A percentile compares a stretch with the other conserved stretches of the same genome.
These are phyloP conservation scores for Erebia ligea DNA, from an alignment of 2,888 invertebrate species.

Conservation along the genomic window DNA sequence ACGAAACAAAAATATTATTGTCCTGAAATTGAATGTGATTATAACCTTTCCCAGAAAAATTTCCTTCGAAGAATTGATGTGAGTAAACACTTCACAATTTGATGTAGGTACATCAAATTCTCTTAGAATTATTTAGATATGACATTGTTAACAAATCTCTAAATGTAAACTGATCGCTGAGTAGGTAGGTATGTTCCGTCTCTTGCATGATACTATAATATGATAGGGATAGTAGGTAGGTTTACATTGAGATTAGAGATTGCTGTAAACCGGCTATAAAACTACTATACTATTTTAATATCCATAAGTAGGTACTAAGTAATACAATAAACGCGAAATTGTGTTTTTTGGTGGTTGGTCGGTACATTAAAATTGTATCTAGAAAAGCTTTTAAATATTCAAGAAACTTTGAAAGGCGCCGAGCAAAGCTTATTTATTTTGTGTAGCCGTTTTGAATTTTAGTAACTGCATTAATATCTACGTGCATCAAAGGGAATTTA, in stretches of 20 bases:
- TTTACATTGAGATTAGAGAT: no score
- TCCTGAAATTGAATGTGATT: conserved; percentile 4
- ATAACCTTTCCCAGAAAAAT: conserved; percentile 1
- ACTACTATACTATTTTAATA: no score
- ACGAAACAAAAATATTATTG: not conserved
- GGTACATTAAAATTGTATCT: not conserved
- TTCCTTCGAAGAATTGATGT: not conserved
- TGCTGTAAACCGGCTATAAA: no score
- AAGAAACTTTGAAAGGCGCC: not conserved
- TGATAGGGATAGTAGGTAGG: not conserved
- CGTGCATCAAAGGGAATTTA: not conserved
- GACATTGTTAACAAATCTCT: not conserved
- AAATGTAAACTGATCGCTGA: not conserved
- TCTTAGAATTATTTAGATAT: no score
- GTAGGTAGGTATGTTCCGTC: no score
- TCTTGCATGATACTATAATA: not conserved
- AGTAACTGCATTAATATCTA: not conserved
- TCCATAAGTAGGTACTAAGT: no score
- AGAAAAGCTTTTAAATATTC: conserved; percentile 2
- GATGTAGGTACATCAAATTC: no score
- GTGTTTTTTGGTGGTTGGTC: no score
- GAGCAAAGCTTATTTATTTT: conserved; percentile 3
- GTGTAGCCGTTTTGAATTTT: not conserved
- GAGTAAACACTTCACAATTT: no score
- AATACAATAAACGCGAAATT: no score